Evolutionary conservation across 2,797 vertebrate species (phyloP).

Genomic region (Hemibagrus guttatus): DNA sequence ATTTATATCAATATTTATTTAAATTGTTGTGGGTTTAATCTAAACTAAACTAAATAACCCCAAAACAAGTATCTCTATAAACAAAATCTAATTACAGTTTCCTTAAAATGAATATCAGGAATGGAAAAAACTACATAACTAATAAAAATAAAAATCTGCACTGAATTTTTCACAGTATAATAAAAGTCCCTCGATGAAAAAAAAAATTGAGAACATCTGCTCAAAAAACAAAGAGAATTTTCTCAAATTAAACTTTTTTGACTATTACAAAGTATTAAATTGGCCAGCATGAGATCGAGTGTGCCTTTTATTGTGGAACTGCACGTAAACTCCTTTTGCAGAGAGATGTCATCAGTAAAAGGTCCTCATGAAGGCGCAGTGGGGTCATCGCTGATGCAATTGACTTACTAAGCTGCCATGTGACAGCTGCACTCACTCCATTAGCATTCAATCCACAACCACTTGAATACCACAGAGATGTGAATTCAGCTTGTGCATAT

Average conservation of each 20-base stretch:
- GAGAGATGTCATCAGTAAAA: constrained; percentile 26
- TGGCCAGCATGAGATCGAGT: constrained; percentile 9
- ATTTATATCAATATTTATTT: background rate
- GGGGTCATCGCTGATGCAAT: constrained; percentile 53
- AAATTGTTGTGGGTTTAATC: background rate
- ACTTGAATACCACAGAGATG: constrained; percentile 43
- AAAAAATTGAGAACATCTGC: background rate
- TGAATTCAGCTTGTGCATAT: constrained; percentile 61
- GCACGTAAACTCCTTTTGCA: constrained; percentile 19
- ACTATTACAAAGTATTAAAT: background rate
- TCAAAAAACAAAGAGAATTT: background rate
- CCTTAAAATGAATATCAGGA: background rate
- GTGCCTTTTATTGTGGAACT: constrained; percentile 16
- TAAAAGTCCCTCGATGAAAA: background rate
- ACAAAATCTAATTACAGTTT: background rate
- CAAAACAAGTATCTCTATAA: background rate
- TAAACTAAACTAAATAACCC: background rate
- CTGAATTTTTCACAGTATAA: no score
- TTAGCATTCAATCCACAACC: constrained; percentile 55
- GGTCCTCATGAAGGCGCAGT: constrained; percentile 26
- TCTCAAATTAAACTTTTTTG: background rate
- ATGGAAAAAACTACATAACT: background rate
- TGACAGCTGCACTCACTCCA: constrained; percentile 56
- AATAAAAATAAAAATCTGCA: background rate
- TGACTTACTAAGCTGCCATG: constrained; percentile 50